Evolutionary conservation across 2,797 vertebrate genomes (phyloP).

Genomic region (Triplophysa bombifrons): DNA sequence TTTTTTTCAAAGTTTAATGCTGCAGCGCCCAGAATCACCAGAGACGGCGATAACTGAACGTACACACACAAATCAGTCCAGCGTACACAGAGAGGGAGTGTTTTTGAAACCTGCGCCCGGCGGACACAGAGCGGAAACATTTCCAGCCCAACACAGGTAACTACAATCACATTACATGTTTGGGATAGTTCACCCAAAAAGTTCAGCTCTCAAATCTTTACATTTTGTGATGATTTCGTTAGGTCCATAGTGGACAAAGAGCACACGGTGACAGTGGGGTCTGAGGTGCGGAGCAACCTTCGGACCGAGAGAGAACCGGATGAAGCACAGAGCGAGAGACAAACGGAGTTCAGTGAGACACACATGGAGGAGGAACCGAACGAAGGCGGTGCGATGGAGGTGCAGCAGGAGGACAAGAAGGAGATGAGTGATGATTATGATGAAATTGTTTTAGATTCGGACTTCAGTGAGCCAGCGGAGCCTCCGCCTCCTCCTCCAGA

Average conservation of each 20-base stretch:
- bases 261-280: neutral
- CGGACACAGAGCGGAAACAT: neutral
- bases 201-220: neutral
- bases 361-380: neutral
- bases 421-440: neutral
- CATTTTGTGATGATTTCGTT: neutral
- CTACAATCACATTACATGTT: conserved; percentile 10
- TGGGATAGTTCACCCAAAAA: neutral
- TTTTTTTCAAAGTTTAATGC: conserved; percentile 59
- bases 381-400: neutral
- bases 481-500: neutral
- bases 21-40: conserved; percentile 61
- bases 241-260: conserved; percentile 4
- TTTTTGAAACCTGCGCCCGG: conserved; percentile 56
- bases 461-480: neutral
- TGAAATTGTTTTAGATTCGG: neutral
- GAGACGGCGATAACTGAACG: conserved; percentile 64
- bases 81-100: conserved; percentile 54
- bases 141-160: neutral
- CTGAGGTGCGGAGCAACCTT: neutral
- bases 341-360: neutral
- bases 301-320: neutral
- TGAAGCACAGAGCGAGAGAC: neutral
- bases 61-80: conserved; percentile 56
- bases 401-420: neutral